Evolutionary conservation across 2,888 invertebrate genomes (phyloP).

Genomic region (Diadromus collaris): DNA sequence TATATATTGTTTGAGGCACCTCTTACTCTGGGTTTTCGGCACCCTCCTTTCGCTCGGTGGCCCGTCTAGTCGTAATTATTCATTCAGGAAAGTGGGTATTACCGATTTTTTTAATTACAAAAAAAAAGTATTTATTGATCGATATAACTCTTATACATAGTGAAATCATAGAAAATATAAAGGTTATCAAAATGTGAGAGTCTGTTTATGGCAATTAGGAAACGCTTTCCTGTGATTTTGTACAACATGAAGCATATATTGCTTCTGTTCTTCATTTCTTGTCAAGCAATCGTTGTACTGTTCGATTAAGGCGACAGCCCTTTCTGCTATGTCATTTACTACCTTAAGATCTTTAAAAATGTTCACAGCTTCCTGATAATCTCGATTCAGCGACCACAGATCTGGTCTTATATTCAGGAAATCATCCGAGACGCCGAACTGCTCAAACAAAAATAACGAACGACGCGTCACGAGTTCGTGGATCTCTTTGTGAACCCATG

Average conservation of each 20-base stretch:
- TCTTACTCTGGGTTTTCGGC: background rate
- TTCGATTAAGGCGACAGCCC: background rate
- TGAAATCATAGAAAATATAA: no score
- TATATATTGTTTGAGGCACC: background rate
- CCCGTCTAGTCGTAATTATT: background rate
- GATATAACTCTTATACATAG: no score
- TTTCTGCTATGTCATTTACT: background rate
- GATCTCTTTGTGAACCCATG: slow-evolving; percentile 3
- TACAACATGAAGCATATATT: background rate
- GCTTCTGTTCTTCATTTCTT: background rate
- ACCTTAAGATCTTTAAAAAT: background rate
- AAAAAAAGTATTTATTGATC: no score
- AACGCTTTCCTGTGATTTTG: background rate
- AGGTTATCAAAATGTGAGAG: background rate
- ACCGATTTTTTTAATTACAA: no score
- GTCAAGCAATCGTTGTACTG: background rate
- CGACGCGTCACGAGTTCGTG: background rate
- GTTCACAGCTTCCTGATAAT: no score
- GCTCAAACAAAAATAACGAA: no score
- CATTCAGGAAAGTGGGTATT: background rate
- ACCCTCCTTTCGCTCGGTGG: background rate
- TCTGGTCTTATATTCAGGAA: no score
- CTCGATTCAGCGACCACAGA: no score
- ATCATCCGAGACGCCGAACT: no score
- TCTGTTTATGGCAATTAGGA: background rate